Base-by-base conservation (phyloP, 2,888 invertebrate genomes). In the Endomychus coccineus region DNA sequence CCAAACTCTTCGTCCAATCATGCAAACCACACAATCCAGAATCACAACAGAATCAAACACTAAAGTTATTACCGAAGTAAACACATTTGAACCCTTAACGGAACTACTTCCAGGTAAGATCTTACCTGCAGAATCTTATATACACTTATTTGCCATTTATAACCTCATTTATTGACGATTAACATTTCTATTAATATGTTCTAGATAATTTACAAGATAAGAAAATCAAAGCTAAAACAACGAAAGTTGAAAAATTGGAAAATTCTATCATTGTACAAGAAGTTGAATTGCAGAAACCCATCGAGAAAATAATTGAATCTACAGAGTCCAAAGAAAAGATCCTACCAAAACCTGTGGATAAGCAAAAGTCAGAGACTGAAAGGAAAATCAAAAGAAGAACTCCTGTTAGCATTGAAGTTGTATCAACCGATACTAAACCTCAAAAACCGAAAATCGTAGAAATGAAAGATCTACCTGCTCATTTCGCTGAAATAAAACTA, bases 401-500 rank as follows among this genome's bases (percentile, higher is more conserved):
- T 49, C 49, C 60, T 38, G 64, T 68, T 3, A 58, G 62, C 37
- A 50, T 64, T 1, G 55, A 56, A 1, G 54, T 52, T 42, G 53
- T 61, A 22, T 40, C 43, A 9, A 57, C 53, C 2, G 11, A 22
- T 7, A 3, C 10, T 7, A 31, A n/a, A 17, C 22, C 31, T 10
- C 17, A 17, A 34, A 33, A 33, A 29, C 27, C 9, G 56, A 38
- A 46, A 15, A 52, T 48, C 32, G 66, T 57, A 24, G 57, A 52
- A 31, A 45, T 45, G 23, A 53, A 67, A 30, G 52, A 55, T 27
- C 69, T 73, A 46, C 65, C 70, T 6, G 74, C 78, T 1, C 71
- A 73, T 37, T 75, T 79, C 47, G 73, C 75, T 33, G 72, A 78
- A 59, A 66, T 83, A 27, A 68, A 68, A 55, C 49, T 68, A 28